Conservation (phyloP, 1,140 invertebrate genomes). For the Andricus grossulariae region DNA sequence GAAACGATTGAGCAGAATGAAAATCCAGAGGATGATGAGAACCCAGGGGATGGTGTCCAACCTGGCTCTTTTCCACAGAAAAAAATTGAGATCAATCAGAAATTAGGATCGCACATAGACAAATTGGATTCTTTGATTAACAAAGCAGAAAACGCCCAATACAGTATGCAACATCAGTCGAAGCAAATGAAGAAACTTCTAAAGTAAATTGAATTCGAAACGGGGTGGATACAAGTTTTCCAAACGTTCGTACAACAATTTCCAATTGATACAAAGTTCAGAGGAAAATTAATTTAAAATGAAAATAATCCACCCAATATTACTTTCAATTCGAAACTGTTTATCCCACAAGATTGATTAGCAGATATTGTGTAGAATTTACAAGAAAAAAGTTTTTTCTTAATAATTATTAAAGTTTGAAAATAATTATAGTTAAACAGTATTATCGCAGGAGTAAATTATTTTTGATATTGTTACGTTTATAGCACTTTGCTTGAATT, state of each 20-base stretch:
- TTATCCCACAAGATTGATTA: no score
- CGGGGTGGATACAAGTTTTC: not conserved
- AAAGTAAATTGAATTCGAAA: conserved; percentile 71
- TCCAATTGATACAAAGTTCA: conserved; percentile 9
- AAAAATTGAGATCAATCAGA: conserved; percentile 75
- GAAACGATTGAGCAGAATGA: conserved; percentile 40
- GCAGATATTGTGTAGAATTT: no score
- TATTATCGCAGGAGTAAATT: not conserved
- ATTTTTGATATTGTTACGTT: not conserved
- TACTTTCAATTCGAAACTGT: no score
- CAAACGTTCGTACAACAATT: not conserved
- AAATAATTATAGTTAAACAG: not conserved
- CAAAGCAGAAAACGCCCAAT: conserved; percentile 82
- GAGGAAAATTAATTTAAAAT: conserved; percentile 39
- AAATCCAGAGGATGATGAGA: conserved; percentile 32
- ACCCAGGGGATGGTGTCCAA: conserved; percentile 28
- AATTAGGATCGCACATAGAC: conserved; percentile 80
- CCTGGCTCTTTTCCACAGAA: conserved; percentile 41
- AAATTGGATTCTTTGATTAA: conserved; percentile 79
- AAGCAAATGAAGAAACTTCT: conserved; percentile 83
- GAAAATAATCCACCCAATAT: no score
- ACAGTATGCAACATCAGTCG: conserved; percentile 82
- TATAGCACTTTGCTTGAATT: not conserved
- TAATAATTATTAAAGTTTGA: not conserved
- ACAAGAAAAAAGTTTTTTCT: not conserved